Evolutionary conservation across 2,888 invertebrate genomes (phyloP).

Genomic region (Eudasyphora cyanicolor): DNA sequence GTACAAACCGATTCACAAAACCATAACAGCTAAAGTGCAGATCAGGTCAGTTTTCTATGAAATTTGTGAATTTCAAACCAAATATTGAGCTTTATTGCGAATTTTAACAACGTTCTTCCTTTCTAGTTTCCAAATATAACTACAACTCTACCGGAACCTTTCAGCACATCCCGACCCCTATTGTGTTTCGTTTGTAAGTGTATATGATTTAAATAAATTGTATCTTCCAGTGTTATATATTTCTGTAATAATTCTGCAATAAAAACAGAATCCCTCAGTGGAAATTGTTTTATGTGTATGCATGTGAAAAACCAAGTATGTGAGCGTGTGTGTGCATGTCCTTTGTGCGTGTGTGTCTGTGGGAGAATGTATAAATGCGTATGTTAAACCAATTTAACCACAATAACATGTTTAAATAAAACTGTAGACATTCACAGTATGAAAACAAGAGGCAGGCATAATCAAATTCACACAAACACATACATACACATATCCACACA

Average conservation of each 20-base stretch:
- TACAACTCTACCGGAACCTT: no score
- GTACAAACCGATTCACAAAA: no score
- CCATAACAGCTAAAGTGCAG: no score
- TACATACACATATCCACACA: not conserved
- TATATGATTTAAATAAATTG: conserved; percentile 1
- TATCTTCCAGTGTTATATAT: conserved; percentile 2
- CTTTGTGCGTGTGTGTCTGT: not conserved
- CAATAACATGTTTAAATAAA: conserved; percentile 57
- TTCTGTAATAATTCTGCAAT: conserved; percentile 16
- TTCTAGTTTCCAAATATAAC: no score
- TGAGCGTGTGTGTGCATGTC: not conserved
- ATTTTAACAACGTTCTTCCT: no score
- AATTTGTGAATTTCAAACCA: no score
- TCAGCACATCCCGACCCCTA: no score
- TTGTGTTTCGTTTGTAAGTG: not conserved
- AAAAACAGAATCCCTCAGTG: conserved; percentile 15
- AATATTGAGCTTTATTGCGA: no score
- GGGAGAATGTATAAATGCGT: not conserved
- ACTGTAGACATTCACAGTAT: conserved; percentile 26
- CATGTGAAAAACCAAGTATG: no score
- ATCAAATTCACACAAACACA: not conserved
- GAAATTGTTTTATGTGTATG: not conserved
- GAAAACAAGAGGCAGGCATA: not conserved
- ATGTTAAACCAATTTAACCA: conserved; percentile 59
- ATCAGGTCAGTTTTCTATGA: no score